These are phyloP conservation scores for Prosopocoilus inquinatus DNA, from an alignment of 2,888 invertebrate species.

Conservation along the genomic window DNA sequence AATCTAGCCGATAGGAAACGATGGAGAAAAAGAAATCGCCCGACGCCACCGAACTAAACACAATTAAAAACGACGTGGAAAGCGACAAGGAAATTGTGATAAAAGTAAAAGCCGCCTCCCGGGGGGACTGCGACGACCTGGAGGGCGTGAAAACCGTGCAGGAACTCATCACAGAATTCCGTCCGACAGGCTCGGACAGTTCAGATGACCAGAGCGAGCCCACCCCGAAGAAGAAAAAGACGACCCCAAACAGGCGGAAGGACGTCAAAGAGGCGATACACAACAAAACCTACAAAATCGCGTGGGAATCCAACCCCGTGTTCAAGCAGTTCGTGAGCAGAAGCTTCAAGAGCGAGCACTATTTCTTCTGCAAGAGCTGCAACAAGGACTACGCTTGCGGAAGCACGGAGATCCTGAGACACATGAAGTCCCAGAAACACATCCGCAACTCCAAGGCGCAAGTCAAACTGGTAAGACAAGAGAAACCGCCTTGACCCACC, in stretches of 20 bases:
- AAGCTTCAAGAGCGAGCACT: background rate
- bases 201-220: background rate
- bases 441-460: background rate
- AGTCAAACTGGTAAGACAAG: background rate
- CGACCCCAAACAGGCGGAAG: background rate
- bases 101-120: no score
- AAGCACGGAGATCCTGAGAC: background rate
- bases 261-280: no score
- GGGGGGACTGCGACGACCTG: no score
- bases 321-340: background rate
- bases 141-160: no score
- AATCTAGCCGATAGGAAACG: no score
- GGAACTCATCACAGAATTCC: no score
- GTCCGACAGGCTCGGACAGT: background rate
- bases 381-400: background rate
- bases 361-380: constrained; percentile 1
- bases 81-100: no score
- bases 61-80: no score
- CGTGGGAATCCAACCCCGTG: background rate
- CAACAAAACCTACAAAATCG: background rate
- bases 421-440: constrained; percentile 1
- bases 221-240: background rate
- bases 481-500: no score
- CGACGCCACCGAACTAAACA: no score
- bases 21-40: no score